A percentile compares a stretch with the other conserved stretches of the same genome.
phyloP scores from a whole-genome alignment of 2,113 vertebrate species.

The Xyrauchen texanus region DNA sequence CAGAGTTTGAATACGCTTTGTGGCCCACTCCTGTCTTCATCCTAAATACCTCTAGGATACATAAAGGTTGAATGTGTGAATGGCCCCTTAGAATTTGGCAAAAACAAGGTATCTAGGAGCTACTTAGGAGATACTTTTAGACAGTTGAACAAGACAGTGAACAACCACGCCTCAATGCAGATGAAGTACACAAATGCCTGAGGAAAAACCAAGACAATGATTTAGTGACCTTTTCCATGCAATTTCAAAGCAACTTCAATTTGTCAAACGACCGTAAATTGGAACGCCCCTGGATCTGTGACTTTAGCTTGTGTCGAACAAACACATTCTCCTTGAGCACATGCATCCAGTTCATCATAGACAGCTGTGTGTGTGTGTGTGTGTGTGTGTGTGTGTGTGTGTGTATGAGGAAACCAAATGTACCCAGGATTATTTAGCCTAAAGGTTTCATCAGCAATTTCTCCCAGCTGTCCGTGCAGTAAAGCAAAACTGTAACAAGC shows the following conservation, averaged over 20 bases:
- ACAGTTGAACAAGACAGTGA: background rate
- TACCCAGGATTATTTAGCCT: conserved; percentile 35
- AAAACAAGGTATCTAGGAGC: too few relatives aligned
- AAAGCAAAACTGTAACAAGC: conserved; percentile 36
- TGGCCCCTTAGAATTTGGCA: too few relatives aligned
- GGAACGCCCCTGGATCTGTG: conserved; percentile 30
- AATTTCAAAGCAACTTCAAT: conserved; percentile 43
- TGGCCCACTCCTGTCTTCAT: too few relatives aligned
- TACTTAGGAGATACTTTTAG: too few relatives aligned
- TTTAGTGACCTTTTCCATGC: conserved; percentile 18
- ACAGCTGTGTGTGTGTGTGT: background rate
- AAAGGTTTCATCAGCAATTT: conserved; percentile 31
- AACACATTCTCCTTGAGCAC: conserved; percentile 29
- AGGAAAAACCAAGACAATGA: background rate
- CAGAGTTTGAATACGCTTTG: too few relatives aligned
- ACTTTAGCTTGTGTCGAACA: conserved; percentile 32
- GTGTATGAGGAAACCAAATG: background rate
- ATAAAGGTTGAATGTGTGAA: too few relatives aligned
- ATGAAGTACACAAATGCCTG: background rate
- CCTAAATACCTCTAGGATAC: too few relatives aligned
- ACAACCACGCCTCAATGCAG: background rate
- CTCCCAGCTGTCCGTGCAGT: background rate
- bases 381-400: too few relatives aligned
- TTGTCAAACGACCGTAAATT: conserved; percentile 35
- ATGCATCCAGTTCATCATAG: background rate